phyloP scores from a whole-genome alignment of 2,113 vertebrate genomes.

The Misgurnus anguillicaudatus region DNA sequence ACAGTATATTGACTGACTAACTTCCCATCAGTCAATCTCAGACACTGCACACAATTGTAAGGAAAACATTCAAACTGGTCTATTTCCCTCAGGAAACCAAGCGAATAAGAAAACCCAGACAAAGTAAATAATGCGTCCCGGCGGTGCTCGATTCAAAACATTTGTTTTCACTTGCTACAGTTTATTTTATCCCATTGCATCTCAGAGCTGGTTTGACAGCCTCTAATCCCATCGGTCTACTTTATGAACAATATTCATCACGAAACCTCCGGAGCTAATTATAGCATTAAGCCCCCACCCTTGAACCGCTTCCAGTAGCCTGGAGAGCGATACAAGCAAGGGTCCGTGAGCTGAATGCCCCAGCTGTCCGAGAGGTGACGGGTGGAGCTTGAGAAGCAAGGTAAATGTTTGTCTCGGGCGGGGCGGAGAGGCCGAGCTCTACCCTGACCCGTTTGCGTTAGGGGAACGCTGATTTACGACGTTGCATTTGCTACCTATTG shows the following conservation, averaged over 20 bases:
- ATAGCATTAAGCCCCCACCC: constrained; percentile 56
- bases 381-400: constrained; percentile 56
- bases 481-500: constrained; percentile 65
- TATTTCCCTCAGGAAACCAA: constrained; percentile 3
- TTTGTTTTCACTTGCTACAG: constrained; percentile 32
- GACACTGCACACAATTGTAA: background rate
- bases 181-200: constrained; percentile 2
- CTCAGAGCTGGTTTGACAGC: background rate
- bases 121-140: background rate
- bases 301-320: constrained; percentile 64
- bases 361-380: constrained; percentile 57
- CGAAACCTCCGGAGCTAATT: constrained; percentile 56
- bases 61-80: background rate
- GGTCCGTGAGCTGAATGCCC: constrained; percentile 54
- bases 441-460: constrained; percentile 32
- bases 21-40: background rate
- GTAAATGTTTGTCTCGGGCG: constrained; percentile 67
- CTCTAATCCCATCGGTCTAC: constrained; percentile 14
- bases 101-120: background rate
- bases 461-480: constrained; percentile 71
- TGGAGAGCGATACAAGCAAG: constrained; percentile 48
- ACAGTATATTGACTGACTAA: background rate
- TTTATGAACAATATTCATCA: constrained; percentile 45
- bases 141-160: background rate
- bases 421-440: constrained; percentile 56